Conservation (phyloP, 2,797 vertebrate genomes). For the Muscicapa striata region DNA sequence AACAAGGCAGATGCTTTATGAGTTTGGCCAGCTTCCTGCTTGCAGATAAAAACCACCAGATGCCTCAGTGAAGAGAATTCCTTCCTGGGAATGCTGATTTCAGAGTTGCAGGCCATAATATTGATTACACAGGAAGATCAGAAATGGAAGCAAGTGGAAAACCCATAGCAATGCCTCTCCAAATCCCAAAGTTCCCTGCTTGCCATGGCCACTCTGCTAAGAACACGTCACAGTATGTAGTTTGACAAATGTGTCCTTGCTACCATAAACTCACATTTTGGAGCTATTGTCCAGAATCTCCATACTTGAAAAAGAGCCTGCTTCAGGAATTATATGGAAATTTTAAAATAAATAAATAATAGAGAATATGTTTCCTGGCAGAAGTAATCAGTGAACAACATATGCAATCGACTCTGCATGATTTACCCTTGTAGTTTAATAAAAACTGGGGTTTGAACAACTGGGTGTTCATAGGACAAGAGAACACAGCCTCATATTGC, state of each 20-base stretch:
- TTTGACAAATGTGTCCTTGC: background rate
- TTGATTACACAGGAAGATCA: background rate
- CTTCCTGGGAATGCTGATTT: background rate
- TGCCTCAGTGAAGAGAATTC: background rate
- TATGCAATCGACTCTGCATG: fast-evolving
- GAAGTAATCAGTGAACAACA: background rate
- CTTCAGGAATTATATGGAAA: background rate
- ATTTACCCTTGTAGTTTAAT: background rate
- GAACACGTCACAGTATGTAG: fast-evolving
- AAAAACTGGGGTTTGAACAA: background rate
- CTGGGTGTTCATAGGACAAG: background rate
- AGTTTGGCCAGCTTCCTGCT: background rate
- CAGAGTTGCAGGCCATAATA: background rate
- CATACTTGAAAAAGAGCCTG: fast-evolving
- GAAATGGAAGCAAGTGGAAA: background rate
- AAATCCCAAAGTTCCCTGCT: background rate
- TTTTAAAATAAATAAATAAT: no score
- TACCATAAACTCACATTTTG: background rate
- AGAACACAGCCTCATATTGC: background rate
- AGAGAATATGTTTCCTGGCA: background rate
- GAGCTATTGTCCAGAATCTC: background rate
- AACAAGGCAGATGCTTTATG: background rate
- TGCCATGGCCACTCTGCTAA: background rate
- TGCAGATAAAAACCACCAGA: slow-evolving; percentile 14
- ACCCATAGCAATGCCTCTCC: background rate